A percentile compares a stretch with the other conserved stretches of the same genome.
Conservation (phyloP, 2,113 vertebrate species). For the Carassius carassius region DNA sequence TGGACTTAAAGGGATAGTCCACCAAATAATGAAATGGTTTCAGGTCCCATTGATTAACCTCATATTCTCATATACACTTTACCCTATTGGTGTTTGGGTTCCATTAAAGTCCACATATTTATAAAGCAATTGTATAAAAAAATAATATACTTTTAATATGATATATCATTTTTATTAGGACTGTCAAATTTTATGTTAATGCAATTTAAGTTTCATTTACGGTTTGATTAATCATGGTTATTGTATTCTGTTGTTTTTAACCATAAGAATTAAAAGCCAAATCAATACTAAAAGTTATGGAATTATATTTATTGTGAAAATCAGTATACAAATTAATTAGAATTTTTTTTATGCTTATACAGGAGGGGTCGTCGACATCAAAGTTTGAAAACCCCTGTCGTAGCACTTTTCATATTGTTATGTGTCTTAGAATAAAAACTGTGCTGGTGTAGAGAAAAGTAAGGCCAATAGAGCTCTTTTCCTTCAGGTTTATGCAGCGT, state of each 20-base stretch:
- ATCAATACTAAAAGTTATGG: background rate
- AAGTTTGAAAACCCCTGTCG: background rate
- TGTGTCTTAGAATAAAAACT: conserved; percentile 20
- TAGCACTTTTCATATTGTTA: background rate
- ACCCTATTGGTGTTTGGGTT: too few relatives aligned
- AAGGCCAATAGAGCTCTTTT: conserved; percentile 24
- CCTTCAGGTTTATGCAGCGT: conserved; percentile 49
- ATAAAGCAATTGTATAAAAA: too few relatives aligned
- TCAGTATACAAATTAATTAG: background rate
- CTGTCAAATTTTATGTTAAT: too few relatives aligned
- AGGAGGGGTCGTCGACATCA: background rate
- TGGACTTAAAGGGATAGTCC: too few relatives aligned
- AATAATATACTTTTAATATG: too few relatives aligned
- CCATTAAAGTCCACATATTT: too few relatives aligned
- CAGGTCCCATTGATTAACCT: too few relatives aligned
- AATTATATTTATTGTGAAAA: background rate
- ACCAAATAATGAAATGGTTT: too few relatives aligned
- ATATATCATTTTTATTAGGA: too few relatives aligned
- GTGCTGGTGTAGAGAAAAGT: conserved; percentile 10
- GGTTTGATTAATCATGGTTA: background rate
- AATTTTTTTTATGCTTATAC: background rate
- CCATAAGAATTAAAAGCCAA: background rate
- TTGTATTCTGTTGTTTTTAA: background rate
- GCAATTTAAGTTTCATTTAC: background rate
- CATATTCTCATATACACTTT: too few relatives aligned